Evolutionary conservation across 2,797 vertebrate genomes (phyloP).

Genomic region (Acrossocheilus fasciatus): DNA sequence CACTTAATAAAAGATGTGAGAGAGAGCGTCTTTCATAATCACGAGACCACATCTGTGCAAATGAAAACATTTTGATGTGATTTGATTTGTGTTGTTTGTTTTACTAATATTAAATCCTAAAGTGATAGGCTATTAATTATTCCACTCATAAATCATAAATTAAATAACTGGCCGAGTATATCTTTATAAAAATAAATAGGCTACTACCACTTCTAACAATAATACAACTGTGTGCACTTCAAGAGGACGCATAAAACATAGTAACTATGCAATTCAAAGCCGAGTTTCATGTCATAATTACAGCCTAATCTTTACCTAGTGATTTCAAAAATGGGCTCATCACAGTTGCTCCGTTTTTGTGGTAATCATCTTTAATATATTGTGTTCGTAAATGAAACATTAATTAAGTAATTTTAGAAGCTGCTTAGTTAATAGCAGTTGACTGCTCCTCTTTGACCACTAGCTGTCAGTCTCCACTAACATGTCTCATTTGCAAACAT

Average conservation of each 20-base stretch:
- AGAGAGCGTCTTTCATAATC: not conserved
- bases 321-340: not conserved
- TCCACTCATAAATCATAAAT: not conserved
- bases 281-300: not conserved
- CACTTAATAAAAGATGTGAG: not conserved
- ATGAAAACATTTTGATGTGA: not conserved
- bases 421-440: not conserved
- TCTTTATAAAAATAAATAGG: not conserved
- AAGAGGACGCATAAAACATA: not conserved
- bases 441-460: slow-evolving; percentile 32
- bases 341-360: not conserved
- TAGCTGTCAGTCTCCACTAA: slow-evolving; percentile 44
- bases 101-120: not conserved
- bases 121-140: not conserved
- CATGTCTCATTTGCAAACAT: not conserved
- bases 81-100: not conserved
- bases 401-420: not conserved
- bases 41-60: not conserved
- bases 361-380: not conserved
- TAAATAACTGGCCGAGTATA: not conserved
- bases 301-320: not conserved
- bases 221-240: not conserved
- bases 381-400: too few species aligned
- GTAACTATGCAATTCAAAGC: not conserved
- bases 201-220: not conserved